Conservation (phyloP, 1,140 invertebrate species). For the Amyelois transitella region DNA sequence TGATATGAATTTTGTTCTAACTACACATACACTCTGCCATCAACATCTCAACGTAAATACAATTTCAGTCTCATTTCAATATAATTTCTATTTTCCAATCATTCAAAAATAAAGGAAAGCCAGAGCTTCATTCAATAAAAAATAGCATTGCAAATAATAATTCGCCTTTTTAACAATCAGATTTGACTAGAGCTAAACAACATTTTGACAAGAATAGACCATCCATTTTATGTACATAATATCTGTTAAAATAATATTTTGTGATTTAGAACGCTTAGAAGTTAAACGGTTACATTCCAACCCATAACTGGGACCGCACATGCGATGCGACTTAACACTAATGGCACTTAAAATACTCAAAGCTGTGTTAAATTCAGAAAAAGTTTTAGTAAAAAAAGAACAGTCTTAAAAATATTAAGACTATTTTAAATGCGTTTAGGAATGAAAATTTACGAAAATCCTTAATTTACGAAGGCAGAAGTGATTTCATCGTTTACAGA, state of each 20-base stretch:
- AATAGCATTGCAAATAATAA: background rate
- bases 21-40: conserved; percentile 12
- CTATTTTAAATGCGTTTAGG: conserved; percentile 39
- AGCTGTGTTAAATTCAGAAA: background rate
- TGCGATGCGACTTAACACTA: conserved; percentile 25
- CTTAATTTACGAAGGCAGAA: conserved; percentile 10
- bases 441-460: conserved; percentile 27
- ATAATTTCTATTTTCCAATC: conserved; percentile 13
- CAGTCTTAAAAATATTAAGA: conserved; percentile 8
- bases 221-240: conserved; percentile 24
- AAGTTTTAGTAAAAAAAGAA: background rate
- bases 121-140: background rate
- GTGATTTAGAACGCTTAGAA: background rate
- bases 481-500: background rate
- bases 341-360: conserved; percentile 39
- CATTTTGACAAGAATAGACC: conserved; percentile 24
- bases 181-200: conserved; percentile 42
- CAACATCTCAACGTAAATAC: conserved; percentile 36
- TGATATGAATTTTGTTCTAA: background rate
- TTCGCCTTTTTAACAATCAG: background rate
- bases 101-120: background rate
- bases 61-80: conserved; percentile 53
- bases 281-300: conserved; percentile 1
- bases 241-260: background rate
- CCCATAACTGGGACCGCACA: conserved; percentile 14